Conservation (phyloP, 2,888 invertebrate species). For the Eilema griseolum region DNA sequence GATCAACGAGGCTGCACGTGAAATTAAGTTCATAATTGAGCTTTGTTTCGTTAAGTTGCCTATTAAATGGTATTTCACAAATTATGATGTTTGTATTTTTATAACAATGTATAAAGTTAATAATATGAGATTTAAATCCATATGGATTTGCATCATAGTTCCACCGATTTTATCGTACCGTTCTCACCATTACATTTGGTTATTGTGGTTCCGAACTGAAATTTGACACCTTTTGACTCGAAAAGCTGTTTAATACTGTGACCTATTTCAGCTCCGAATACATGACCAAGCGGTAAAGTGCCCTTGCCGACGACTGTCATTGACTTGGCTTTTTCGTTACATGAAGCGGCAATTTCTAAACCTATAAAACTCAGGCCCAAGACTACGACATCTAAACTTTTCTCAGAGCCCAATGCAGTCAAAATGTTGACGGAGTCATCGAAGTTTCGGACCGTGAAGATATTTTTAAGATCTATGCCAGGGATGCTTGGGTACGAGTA, state of each 20-base stretch:
- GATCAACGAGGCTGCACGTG: too few species aligned
- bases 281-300: constrained; percentile 90
- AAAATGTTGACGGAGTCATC: constrained; percentile 91
- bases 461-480: constrained; percentile 90
- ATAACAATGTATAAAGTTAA: too few species aligned
- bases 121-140: too few species aligned
- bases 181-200: constrained; percentile 88
- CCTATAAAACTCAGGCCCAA: constrained; percentile 97
- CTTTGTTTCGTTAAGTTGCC: too few species aligned
- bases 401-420: constrained; percentile 82
- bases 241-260: constrained; percentile 90
- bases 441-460: constrained; percentile 91
- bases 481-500: too few species aligned
- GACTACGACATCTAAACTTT: constrained; percentile 93
- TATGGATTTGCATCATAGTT: constrained; percentile 72
- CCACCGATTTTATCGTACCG: constrained; percentile 89
- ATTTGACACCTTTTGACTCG: constrained; percentile 92
- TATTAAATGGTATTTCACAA: too few species aligned
- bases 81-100: too few species aligned
- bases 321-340: constrained; percentile 91
- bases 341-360: constrained; percentile 95
- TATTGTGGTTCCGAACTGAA: constrained; percentile 90
- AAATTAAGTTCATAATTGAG: too few species aligned
- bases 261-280: constrained; percentile 94
- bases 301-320: constrained; percentile 93